Conservation (phyloP, 2,113 vertebrate genomes). For the Gopherus evgoodei region DNA sequence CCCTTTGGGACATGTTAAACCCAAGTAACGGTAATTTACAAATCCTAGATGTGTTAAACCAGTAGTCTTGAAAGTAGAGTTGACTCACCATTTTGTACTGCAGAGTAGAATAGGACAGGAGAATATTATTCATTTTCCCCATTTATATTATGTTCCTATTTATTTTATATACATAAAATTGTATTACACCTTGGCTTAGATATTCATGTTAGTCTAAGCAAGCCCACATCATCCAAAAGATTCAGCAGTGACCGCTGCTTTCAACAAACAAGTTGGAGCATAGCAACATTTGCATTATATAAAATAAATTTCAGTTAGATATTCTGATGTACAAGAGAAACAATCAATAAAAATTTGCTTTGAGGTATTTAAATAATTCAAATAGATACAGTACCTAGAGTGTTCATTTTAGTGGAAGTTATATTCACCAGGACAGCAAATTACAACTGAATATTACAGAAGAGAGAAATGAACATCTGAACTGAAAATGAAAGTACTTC, state of each 20-base stretch:
- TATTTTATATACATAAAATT: not conserved
- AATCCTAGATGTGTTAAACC: conserved; percentile 1
- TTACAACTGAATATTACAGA: not conserved
- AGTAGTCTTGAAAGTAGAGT: not conserved
- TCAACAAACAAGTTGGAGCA: not conserved
- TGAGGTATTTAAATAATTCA: conserved; percentile 33
- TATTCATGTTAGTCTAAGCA: not conserved
- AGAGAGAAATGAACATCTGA: not conserved
- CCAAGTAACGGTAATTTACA: conserved; percentile 42
- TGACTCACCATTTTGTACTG: conserved; percentile 9
- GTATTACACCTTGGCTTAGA: not conserved
- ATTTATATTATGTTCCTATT: not conserved
- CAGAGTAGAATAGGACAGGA: not conserved
- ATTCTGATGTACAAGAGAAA: conserved; percentile 10
- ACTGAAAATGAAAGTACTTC: not conserved
- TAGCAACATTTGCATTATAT: not conserved
- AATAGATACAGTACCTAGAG: not conserved
- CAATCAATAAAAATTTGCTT: not conserved
- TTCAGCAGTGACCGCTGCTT: not conserved
- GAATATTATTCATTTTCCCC: conserved; percentile 4
- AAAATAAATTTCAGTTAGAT: conserved; percentile 20
- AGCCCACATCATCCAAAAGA: not conserved
- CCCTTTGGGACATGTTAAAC: not conserved
- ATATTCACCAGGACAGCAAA: not conserved
- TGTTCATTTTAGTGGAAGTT: not conserved